These are phyloP conservation scores for Laodelphax striatellus DNA, from an alignment of 1,140 invertebrate genomes.

Conservation along the genomic window DNA sequence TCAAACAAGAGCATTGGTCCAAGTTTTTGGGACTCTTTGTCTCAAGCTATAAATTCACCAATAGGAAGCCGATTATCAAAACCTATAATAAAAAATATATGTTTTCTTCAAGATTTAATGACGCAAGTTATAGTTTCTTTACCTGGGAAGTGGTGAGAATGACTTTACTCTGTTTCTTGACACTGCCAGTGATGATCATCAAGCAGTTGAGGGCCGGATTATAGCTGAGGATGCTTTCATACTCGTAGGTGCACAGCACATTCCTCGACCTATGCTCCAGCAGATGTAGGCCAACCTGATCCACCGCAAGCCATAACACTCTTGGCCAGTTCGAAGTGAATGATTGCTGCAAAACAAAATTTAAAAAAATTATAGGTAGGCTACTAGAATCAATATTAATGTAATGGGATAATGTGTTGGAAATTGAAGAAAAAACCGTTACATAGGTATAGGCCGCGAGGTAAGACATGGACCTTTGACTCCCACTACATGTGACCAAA, in stretches of 20 bases:
- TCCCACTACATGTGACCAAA: too few relatives aligned
- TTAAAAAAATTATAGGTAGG: neutral
- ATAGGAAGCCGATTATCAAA: too few relatives aligned
- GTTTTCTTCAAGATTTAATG: too few relatives aligned
- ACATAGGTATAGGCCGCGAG: neutral
- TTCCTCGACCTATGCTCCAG: slow-evolving; percentile 78
- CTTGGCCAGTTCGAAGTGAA: slow-evolving; percentile 92
- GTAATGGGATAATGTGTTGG: too few relatives aligned
- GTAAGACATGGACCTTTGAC: too few relatives aligned
- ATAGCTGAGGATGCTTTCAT: slow-evolving; percentile 73
- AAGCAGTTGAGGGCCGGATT: slow-evolving; percentile 78
- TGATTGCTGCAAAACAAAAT: slow-evolving; percentile 56
- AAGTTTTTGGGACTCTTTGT: too few relatives aligned
- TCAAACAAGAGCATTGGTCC: too few relatives aligned
- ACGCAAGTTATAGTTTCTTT: slow-evolving; percentile 7
- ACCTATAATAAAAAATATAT: too few relatives aligned
- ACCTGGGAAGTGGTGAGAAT: slow-evolving; percentile 78
- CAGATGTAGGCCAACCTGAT: slow-evolving; percentile 85
- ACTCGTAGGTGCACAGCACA: slow-evolving; percentile 80
- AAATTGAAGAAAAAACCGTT: too few relatives aligned
- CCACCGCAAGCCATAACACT: slow-evolving; percentile 81
- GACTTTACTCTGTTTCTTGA: slow-evolving; percentile 83
- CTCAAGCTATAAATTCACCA: too few relatives aligned
- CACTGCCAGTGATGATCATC: slow-evolving; percentile 79
- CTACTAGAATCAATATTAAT: neutral